Conservation (phyloP, 2,113 vertebrate species). For the Recurvirostra avosetta region DNA sequence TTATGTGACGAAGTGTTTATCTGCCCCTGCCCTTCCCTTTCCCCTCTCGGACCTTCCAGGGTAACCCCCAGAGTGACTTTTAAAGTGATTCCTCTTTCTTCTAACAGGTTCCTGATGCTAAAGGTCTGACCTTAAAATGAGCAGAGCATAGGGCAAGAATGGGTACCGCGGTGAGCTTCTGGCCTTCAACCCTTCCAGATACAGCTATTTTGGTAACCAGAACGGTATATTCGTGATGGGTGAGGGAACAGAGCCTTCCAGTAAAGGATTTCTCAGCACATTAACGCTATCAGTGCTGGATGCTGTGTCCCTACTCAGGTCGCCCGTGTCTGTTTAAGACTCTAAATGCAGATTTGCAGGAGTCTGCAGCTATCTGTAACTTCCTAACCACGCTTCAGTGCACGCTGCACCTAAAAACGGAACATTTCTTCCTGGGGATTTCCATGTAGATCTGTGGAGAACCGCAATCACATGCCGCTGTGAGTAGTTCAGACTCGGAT, state of each 20-base stretch:
- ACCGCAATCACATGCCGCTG: background rate
- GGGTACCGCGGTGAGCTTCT: background rate
- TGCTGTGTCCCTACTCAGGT: background rate
- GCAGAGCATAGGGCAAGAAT: conserved; percentile 12
- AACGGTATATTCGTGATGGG: background rate
- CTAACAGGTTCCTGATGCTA: conserved; percentile 62
- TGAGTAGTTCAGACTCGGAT: background rate
- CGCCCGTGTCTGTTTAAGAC: background rate
- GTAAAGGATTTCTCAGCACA: background rate
- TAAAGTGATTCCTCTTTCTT: conserved; percentile 19
- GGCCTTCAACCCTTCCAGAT: background rate
- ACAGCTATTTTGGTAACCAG: background rate
- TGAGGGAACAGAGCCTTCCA: background rate
- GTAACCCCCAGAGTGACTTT: conserved; percentile 20
- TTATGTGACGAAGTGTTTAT: conserved; percentile 10
- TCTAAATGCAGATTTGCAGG: background rate
- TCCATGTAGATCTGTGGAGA: background rate
- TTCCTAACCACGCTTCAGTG: background rate
- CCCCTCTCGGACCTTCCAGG: background rate
- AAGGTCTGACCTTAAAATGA: conserved; percentile 57
- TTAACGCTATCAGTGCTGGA: conserved; percentile 27
- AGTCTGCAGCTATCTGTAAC: background rate
- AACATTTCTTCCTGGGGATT: background rate
- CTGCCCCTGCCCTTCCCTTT: conserved; percentile 40
- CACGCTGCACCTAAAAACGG: background rate